phyloP scores from a whole-genome alignment of 2,888 invertebrate species.

The Nowickia ferox region DNA sequence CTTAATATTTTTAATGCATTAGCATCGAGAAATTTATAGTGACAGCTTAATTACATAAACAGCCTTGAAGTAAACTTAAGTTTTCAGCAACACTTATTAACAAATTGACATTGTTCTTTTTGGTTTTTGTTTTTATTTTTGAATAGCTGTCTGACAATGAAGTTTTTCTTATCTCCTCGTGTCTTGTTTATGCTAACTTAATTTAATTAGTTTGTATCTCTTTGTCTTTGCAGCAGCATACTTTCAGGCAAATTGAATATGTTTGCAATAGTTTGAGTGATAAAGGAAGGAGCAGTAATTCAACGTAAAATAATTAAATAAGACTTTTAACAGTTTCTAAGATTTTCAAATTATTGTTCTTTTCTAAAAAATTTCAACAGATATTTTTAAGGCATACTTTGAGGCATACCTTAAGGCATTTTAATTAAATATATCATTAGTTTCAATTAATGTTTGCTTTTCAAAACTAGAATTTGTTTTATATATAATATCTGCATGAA shows the following conservation, averaged over 20 bases:
- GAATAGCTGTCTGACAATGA: conserved; percentile 3
- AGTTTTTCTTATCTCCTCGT: conserved; percentile 3
- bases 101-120: conserved; percentile 22
- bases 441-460: too few species aligned
- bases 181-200: conserved; percentile 17
- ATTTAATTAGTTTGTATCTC: conserved; percentile 16
- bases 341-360: not conserved
- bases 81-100: conserved; percentile 18
- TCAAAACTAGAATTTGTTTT: too few species aligned
- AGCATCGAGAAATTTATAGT: not conserved
- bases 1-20: not conserved
- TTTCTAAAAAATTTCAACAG: not conserved
- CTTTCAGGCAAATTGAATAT: conserved; percentile 23
- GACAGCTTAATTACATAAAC: conserved; percentile 8
- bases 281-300: not conserved
- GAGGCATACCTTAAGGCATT: too few species aligned
- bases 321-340: not conserved
- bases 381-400: too few species aligned
- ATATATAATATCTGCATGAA: too few species aligned
- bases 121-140: not conserved
- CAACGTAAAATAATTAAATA: not conserved
- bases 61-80: conserved; percentile 24
- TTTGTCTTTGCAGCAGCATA: conserved; percentile 14
- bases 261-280: not conserved
- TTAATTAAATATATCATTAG: too few species aligned